These are phyloP conservation scores for Heteractis magnifica DNA, from an alignment of 92 coral and sea anemone genomes.

Conservation along the genomic window DNA sequence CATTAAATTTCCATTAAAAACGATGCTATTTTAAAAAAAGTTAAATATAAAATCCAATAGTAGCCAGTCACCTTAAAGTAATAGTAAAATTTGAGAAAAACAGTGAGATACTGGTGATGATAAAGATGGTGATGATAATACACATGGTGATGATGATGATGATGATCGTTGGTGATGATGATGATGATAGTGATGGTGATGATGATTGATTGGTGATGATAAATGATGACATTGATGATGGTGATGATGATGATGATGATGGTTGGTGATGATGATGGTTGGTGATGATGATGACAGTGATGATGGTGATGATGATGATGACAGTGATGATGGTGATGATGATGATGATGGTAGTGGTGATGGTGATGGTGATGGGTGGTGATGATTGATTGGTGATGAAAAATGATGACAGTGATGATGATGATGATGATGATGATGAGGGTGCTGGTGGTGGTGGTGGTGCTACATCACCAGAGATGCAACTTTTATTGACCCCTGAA, in stretches of 20 bases:
- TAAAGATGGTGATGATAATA: too few species aligned
- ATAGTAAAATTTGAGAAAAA: too few species aligned
- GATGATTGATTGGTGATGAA: not conserved
- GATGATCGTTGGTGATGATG: not conserved
- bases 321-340: not conserved
- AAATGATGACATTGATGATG: too few species aligned
- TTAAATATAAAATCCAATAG: too few species aligned
- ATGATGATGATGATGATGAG: not conserved
- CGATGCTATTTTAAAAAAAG: too few species aligned
- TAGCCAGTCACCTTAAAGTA: too few species aligned
- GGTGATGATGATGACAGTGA: not conserved
- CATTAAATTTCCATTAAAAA: too few species aligned
- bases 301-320: not conserved
- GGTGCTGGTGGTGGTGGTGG: conserved; percentile 4
- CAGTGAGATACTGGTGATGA: not conserved
- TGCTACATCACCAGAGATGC: not conserved
- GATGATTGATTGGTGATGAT: too few species aligned
- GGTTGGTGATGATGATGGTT: not conserved
- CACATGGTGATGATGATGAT: not conserved
- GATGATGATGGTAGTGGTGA: not conserved
- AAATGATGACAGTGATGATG: not conserved
- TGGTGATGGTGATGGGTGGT: not conserved
- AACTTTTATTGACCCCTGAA: too few species aligned
- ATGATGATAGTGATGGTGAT: not conserved
- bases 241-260: not conserved